phyloP scores from a whole-genome alignment of 2,888 invertebrate species.

The Cheilosia vulpina region DNA sequence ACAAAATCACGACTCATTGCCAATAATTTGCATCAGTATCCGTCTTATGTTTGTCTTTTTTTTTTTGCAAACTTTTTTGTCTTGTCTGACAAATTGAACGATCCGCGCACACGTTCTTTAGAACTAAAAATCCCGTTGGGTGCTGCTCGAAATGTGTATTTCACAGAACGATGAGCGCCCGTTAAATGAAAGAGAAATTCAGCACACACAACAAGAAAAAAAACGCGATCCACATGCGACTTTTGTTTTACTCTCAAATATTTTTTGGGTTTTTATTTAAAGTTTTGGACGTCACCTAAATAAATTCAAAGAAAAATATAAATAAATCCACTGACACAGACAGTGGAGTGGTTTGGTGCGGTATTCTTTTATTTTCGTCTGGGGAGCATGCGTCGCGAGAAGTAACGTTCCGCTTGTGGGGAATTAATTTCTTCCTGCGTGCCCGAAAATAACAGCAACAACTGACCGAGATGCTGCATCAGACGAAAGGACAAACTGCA shows the following conservation, averaged over 20 bases:
- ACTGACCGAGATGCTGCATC: slow-evolving; percentile 52
- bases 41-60: slow-evolving; percentile 15
- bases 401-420: slow-evolving; percentile 20
- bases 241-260: slow-evolving; percentile 33
- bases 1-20: slow-evolving; percentile 44
- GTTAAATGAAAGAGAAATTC: slow-evolving; percentile 61
- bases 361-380: slow-evolving; percentile 7
- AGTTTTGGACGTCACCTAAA: slow-evolving; percentile 74
- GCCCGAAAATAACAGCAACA: slow-evolving; percentile 50
- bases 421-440: slow-evolving; percentile 15
- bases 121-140: slow-evolving; percentile 29
- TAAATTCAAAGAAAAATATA: slow-evolving; percentile 68
- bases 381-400: slow-evolving; percentile 62
- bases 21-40: slow-evolving; percentile 56
- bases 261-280: slow-evolving; percentile 46
- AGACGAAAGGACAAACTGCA: slow-evolving; percentile 37
- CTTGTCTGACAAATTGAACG: slow-evolving; percentile 56
- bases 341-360: slow-evolving; percentile 42
- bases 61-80: slow-evolving; percentile 13
- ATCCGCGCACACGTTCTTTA: slow-evolving; percentile 46
- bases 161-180: slow-evolving; percentile 61
- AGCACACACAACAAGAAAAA: slow-evolving; percentile 32
- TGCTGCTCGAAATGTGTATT: slow-evolving; percentile 37
- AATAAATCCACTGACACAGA: slow-evolving; percentile 73
- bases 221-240: slow-evolving; percentile 52